Evolutionary conservation across 2,888 invertebrate genomes (phyloP).

Genomic region (Drosophila eohydei): DNA sequence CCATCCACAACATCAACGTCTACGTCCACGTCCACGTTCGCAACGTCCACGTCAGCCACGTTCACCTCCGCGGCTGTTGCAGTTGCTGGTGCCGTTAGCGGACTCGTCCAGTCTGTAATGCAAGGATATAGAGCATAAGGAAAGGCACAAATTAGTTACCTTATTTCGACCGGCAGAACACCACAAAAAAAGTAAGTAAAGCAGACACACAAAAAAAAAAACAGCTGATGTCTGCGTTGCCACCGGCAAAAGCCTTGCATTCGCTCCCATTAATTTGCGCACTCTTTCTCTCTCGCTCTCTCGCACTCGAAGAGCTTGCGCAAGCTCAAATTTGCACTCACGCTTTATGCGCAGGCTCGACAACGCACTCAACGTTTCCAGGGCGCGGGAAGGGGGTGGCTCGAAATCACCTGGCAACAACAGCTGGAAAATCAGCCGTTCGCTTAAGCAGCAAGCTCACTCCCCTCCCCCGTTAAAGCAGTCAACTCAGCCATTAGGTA

Average conservation of each 20-base stretch:
- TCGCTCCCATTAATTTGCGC: slow-evolving; percentile 26
- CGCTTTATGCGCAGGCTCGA: slow-evolving; percentile 61
- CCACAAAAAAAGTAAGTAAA: slow-evolving; percentile 31
- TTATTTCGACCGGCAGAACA: slow-evolving; percentile 43
- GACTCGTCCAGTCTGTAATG: slow-evolving; percentile 84
- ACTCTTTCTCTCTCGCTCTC: slow-evolving; percentile 3
- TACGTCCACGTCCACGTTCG: slow-evolving; percentile 21
- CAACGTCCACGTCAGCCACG: slow-evolving; percentile 34
- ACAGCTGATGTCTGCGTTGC: slow-evolving; percentile 69
- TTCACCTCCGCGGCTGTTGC: slow-evolving; percentile 22
- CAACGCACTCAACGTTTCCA: slow-evolving; percentile 61
- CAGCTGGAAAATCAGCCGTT: slow-evolving; percentile 84
- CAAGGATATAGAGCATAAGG: slow-evolving; percentile 25
- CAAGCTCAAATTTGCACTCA: slow-evolving; percentile 53
- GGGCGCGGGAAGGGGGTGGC: slow-evolving; percentile 19
- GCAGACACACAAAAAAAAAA: slow-evolving; percentile 48
- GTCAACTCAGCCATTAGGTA: slow-evolving; percentile 51
- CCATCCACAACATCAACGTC: slow-evolving; percentile 81
- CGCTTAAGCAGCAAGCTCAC: slow-evolving; percentile 26
- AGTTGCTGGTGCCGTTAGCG: slow-evolving; percentile 82
- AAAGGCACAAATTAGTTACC: slow-evolving; percentile 24
- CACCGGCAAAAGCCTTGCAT: slow-evolving; percentile 53
- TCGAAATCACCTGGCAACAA: slow-evolving; percentile 81
- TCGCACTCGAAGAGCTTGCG: slow-evolving; percentile 28
- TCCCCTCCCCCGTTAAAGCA: background rate